A percentile compares a stretch with the other conserved stretches of the same genome.
phyloP scores from a whole-genome alignment of 1,140 invertebrate genomes.

The Ganaspis sp. region DNA sequence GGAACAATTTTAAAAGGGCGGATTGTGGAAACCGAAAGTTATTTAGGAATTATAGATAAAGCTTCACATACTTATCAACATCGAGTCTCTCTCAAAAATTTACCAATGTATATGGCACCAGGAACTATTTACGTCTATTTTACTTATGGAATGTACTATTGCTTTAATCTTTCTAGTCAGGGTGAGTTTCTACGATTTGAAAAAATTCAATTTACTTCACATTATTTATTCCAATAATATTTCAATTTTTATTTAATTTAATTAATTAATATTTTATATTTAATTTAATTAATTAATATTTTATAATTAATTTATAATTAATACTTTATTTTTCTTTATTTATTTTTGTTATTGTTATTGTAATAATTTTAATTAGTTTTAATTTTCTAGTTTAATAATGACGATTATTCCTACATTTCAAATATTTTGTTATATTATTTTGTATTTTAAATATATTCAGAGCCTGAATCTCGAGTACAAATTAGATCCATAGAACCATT shows the following conservation, averaged over 20 bases:
- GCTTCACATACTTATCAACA: slow-evolving; percentile 84
- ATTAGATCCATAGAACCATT: not conserved
- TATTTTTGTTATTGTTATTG: too few relatives aligned
- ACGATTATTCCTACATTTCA: too few relatives aligned
- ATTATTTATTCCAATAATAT: too few relatives aligned
- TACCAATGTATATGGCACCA: slow-evolving; percentile 87
- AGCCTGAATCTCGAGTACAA: not conserved
- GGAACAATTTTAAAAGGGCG: slow-evolving; percentile 78
- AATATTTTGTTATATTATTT: too few relatives aligned
- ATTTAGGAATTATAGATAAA: slow-evolving; percentile 83
- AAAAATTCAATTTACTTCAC: not conserved
- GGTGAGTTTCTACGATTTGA: slow-evolving; percentile 71
- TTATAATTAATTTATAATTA: too few relatives aligned
- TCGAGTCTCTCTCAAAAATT: slow-evolving; percentile 81
- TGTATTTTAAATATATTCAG: not conserved
- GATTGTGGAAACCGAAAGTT: slow-evolving; percentile 90
- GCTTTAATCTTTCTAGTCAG: slow-evolving; percentile 88
- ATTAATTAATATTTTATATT: too few relatives aligned
- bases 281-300: too few relatives aligned
- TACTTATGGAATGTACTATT: slow-evolving; percentile 90
- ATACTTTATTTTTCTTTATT: too few relatives aligned
- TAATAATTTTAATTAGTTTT: too few relatives aligned
- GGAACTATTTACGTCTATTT: slow-evolving; percentile 89
- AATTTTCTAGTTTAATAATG: too few relatives aligned
- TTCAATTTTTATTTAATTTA: too few relatives aligned